Evolutionary conservation across 2,113 vertebrate species (phyloP).

Genomic region (Willisornis vidua): DNA sequence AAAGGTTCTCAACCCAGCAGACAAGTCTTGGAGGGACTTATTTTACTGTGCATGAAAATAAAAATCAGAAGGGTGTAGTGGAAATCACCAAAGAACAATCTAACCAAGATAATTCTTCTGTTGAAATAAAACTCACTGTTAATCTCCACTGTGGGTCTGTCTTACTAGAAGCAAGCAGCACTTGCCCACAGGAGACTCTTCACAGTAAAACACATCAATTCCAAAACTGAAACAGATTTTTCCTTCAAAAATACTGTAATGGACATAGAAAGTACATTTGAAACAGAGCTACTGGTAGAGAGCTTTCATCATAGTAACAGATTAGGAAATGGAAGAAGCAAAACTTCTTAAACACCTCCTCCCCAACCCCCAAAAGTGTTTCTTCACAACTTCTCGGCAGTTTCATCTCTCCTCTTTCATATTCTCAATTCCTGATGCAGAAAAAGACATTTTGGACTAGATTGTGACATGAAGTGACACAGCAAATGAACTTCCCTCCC

Average conservation of each 20-base stretch:
- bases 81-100: neutral
- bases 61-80: neutral
- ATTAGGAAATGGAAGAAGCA: neutral
- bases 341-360: neutral
- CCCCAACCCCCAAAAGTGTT: neutral
- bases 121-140: neutral
- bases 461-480: conserved; percentile 38
- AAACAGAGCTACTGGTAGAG: neutral
- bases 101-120: neutral
- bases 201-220: neutral
- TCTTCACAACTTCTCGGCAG: neutral
- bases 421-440: neutral
- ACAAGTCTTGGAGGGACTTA: neutral
- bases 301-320: neutral
- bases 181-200: neutral
- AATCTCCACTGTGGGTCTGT: neutral
- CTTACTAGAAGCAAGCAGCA: neutral
- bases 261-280: neutral
- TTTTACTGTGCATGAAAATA: neutral
- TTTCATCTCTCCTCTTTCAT: neutral
- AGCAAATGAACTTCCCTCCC: conserved; percentile 31
- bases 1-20: neutral
- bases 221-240: neutral
- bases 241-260: neutral
- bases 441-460: conserved; percentile 6